Conservation (phyloP, 2,797 vertebrate species). For the Pagetopsis macropterus region DNA sequence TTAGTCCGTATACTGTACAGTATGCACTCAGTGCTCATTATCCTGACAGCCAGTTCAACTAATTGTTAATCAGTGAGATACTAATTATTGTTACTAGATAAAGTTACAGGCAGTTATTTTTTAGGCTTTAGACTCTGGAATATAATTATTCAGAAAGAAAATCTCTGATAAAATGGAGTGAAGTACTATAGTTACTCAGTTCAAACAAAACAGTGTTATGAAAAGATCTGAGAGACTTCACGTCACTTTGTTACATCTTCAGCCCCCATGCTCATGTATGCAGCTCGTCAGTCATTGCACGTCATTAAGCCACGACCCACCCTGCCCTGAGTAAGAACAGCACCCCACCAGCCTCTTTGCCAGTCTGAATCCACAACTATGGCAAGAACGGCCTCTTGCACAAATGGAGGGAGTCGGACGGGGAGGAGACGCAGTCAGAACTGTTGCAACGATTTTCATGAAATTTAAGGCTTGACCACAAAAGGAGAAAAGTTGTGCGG, state of each 20-base stretch:
- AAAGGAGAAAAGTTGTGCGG: conserved; percentile 68
- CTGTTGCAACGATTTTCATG: conserved; percentile 51
- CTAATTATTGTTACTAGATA: background rate
- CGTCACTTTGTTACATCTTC: conserved; percentile 65
- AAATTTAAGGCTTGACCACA: conserved; percentile 61
- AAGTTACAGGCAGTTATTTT: background rate
- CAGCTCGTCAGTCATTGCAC: conserved; percentile 73
- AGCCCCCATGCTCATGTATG: conserved; percentile 77
- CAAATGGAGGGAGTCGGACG: conserved; percentile 71
- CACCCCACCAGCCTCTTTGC: conserved; percentile 71
- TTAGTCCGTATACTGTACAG: conserved; percentile 12
- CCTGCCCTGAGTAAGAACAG: conserved; percentile 69
- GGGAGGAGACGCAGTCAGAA: conserved; percentile 66
- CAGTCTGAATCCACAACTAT: conserved; percentile 69
- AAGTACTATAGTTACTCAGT: background rate
- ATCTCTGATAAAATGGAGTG: background rate
- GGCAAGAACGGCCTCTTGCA: conserved; percentile 71
- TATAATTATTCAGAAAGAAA: background rate
- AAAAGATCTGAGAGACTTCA: conserved; percentile 19
- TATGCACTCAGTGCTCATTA: background rate
- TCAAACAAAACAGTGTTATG: conserved; percentile 4
- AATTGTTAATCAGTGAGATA: background rate
- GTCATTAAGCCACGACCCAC: conserved; percentile 62
- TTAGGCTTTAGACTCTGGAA: conserved; percentile 7
- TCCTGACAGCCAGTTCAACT: background rate